Conservation (phyloP, 37 sponge, comb jelly and placozoan genomes). For the Ephydatia muelleri region DNA sequence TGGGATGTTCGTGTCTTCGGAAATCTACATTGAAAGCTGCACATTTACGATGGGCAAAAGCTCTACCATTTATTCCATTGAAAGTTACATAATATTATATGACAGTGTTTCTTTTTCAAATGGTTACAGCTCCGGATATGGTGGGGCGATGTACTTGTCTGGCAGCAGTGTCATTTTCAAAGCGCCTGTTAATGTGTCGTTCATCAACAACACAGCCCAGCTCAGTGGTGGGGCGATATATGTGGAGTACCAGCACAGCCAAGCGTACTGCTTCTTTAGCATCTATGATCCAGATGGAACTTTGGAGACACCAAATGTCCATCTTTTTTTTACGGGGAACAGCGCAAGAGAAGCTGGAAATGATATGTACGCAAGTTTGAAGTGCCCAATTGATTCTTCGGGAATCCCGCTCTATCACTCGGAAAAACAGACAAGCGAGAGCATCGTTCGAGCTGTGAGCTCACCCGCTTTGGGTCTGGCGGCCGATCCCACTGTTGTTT, state of each 20-base stretch:
- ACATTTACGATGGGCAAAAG: background rate
- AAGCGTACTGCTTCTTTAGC: background rate
- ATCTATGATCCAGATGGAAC: background rate
- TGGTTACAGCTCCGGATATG: background rate
- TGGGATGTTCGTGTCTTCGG: background rate
- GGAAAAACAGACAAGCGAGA: background rate
- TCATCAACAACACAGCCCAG: background rate
- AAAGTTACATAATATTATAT: background rate
- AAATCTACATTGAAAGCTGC: background rate
- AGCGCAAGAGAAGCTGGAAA: background rate
- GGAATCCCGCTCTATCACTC: background rate
- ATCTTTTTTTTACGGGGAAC: background rate
- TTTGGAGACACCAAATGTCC: background rate
- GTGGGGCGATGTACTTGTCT: background rate
- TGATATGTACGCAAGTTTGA: background rate
- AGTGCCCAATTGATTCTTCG: background rate
- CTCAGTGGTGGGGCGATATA: background rate
- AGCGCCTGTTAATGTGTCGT: background rate
- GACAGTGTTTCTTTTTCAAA: background rate
- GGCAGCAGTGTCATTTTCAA: background rate
- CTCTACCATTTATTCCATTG: background rate
- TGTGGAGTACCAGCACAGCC: background rate
- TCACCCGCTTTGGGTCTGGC: background rate
- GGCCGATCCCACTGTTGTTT: background rate
- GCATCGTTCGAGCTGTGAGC: background rate